Percentiles rank a stretch among this genome's conserved stretches.
Evolutionary conservation across 2,888 invertebrate species (phyloP).

Genomic region (Drosophila rubida): DNA sequence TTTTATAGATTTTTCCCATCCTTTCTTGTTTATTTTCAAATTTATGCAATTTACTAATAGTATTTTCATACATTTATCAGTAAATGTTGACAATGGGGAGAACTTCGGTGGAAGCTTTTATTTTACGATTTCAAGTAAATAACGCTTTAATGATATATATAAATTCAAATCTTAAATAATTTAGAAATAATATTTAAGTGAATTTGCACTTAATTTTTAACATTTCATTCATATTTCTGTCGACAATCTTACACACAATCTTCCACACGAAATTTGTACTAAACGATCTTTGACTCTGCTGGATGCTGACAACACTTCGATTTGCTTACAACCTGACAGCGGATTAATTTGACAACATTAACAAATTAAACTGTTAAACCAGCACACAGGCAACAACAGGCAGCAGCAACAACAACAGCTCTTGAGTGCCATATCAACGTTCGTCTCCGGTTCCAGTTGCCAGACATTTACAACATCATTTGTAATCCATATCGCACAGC

Average conservation of each 20-base stretch:
- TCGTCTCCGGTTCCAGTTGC: constrained; percentile 37
- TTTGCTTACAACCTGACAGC: constrained; percentile 60
- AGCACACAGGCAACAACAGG: constrained; percentile 38
- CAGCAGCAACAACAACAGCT: constrained; percentile 32
- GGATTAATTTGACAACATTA: constrained; percentile 83
- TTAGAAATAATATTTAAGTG: too few relatives aligned
- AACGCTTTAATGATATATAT: too few relatives aligned
- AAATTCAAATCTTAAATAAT: too few relatives aligned
- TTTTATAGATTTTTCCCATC: too few relatives aligned
- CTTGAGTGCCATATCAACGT: constrained; percentile 48
- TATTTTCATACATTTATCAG: not conserved
- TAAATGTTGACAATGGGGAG: not conserved
- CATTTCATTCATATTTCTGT: too few relatives aligned
- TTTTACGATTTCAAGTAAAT: too few relatives aligned
- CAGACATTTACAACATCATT: constrained; percentile 81
- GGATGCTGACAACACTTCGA: constrained; percentile 44
- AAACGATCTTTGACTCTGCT: constrained; percentile 23
- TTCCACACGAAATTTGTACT: too few relatives aligned
- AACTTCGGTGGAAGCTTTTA: too few relatives aligned
- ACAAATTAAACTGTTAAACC: constrained; percentile 83
- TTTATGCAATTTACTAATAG: not conserved
- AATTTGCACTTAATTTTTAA: too few relatives aligned
- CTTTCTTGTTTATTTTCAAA: not conserved
- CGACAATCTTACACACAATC: too few relatives aligned
- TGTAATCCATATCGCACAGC: constrained; percentile 81